Evolutionary conservation across 30 jellyfish, hydroid and myxozoan genomes (phyloP).

Genomic region (Aurelia sp.): DNA sequence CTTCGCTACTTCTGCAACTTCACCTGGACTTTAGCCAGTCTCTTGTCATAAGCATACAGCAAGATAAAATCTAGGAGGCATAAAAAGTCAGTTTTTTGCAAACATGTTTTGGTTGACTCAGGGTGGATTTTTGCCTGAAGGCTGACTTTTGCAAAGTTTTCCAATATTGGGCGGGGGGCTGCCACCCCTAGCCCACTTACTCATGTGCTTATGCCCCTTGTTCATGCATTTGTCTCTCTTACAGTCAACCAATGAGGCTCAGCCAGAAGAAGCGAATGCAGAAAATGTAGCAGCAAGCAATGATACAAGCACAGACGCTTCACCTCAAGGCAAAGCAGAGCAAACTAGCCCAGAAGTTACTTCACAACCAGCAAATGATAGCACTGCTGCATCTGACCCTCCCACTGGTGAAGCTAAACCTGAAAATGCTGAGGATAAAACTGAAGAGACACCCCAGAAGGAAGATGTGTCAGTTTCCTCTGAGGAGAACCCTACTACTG

Average conservation of each 20-base stretch:
- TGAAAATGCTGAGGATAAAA: neutral
- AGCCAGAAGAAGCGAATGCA: constrained; percentile 14
- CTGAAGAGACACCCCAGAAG: constrained; percentile 7
- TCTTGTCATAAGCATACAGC: no score
- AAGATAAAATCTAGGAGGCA: no score
- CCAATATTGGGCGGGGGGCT: no score
- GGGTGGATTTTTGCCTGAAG: no score
- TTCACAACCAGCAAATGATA: neutral
- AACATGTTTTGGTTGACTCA: no score
- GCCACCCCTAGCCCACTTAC: no score
- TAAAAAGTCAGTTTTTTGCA: no score
- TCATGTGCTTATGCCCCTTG: no score
- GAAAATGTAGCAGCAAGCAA: neutral
- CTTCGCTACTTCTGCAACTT: no score
- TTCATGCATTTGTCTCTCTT: no score
- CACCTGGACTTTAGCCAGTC: no score
- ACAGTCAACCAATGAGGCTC: neutral
- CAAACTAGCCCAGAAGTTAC: neutral
- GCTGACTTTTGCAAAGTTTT: no score
- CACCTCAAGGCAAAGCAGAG: neutral
- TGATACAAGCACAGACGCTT: neutral
- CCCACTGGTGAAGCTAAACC: neutral
- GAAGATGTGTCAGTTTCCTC: constrained; percentile 8
- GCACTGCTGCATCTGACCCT: neutral
- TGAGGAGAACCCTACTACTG: constrained; percentile 4